Evolutionary conservation across 1,140 invertebrate genomes (phyloP), one percentile per base, ranked within the genome.

Genomic region (Anastrepha ludens): DNA sequence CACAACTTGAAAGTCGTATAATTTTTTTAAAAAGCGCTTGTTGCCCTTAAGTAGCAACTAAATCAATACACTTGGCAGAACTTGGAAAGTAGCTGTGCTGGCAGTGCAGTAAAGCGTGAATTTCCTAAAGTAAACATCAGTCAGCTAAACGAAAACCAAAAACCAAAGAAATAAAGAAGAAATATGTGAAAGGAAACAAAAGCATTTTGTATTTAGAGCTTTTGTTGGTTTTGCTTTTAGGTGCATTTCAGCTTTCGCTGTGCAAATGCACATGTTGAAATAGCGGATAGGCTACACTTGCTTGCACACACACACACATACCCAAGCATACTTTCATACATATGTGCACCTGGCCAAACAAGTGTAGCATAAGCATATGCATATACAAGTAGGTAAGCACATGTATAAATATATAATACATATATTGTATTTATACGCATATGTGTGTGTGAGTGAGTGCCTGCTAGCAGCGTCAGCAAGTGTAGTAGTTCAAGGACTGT

Each of bases 401-500:
- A 29, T 81, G 47, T 55, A 55, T 20, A 81, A 55, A 55, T 81
- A 81, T 50, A 3, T 55, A 8, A 39, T 70, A 20, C 41, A 41
- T 55, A 74, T 47, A 20, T 70, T 74, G 44, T 11, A 55, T 50
- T 7, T 55, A 55, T 55, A 6, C 11, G 13, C 17, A 7, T 47
- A 7, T 47, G 39, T 47, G 41, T 47, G 41, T 74, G 17, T 74
- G 9, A 15, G 44, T 74, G 15, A 41, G 44, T n/a, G 41, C 15
- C 8, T 47, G 67, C 15, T 15, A 17, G 67, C 67, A 74, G 41
- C 67, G 47, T 44, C 67, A 44, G 74, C 74, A 81, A 81, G 74
- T 81, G 74, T 81, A 81, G 74, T 81, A 81, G 74, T 81, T 81
- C 74, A 81, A 81, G 74, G 74, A 81, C 47, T 81, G 74, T 81